Conservation (phyloP, 2,113 vertebrate species). For the Poecile atricapillus region DNA sequence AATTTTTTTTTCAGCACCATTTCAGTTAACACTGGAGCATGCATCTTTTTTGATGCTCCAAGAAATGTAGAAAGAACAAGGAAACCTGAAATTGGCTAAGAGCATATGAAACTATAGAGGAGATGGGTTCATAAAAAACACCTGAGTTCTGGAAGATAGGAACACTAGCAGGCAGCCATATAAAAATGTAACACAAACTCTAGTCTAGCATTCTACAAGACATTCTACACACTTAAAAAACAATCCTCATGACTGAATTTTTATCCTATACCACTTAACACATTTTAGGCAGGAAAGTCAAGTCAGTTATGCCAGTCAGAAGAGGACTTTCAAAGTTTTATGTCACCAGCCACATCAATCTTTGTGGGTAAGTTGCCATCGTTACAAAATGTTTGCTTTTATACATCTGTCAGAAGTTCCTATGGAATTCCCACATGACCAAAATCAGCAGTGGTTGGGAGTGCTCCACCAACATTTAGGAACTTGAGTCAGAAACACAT, state of each 20-base stretch:
- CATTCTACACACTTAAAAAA: background rate
- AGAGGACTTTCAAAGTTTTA: conserved; percentile 4
- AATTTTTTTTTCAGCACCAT: background rate
- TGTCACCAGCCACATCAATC: conserved; percentile 12
- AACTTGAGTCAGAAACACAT: conserved; percentile 36
- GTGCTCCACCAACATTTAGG: conserved; percentile 36
- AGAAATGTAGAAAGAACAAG: background rate
- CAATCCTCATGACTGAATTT: background rate
- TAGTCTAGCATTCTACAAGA: background rate
- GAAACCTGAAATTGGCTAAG: background rate
- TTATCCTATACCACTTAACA: background rate
- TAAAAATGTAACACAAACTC: background rate
- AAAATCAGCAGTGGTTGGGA: conserved; percentile 41
- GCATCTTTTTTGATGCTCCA: background rate
- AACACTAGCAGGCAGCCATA: background rate
- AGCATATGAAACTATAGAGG: background rate
- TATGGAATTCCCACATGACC: conserved; percentile 56
- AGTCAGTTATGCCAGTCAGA: background rate
- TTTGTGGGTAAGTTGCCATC: conserved; percentile 46
- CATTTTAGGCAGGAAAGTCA: background rate
- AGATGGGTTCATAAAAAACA: background rate
- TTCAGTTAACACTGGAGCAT: background rate
- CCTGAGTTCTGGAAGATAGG: background rate
- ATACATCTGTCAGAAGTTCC: conserved; percentile 39
- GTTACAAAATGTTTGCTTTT: conserved; percentile 68